Evolutionary conservation across 2,113 vertebrate genomes (phyloP), one percentile per base, ranked within the genome.

Genomic region (Hirundichthys speculiger): DNA sequence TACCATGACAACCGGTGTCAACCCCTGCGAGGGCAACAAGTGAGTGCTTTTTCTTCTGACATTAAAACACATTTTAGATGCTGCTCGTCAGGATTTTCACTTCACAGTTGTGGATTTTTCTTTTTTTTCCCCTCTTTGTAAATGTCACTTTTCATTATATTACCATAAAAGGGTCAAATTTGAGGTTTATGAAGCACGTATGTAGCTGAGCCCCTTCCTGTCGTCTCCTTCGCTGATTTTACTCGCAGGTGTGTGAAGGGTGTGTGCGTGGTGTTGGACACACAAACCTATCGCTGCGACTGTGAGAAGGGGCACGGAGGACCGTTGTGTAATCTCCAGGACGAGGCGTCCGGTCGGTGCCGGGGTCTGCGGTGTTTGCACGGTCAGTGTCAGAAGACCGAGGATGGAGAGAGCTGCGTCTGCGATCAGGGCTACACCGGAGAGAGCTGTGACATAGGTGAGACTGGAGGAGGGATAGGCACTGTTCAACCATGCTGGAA

Each of bases 11-110:
- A 68, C 93, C 0, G 84, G 21, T 0, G 72, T 83, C 0, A 87
- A 93, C 57, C 94, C 95, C 15, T 99, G 98, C 81, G 91, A 94
- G 46, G 93, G 89, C 46, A 96, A 93, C 93, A 99, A 98, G 98
- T 99, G 63, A 91, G 93, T 75, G 19, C 30, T 34, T 1, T 38
- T 56, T 48, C 2, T 49, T 18, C 11, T 54, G 53, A 12, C 25
- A 3, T 48, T 50, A 18, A 30, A 14, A 27, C 43, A 8, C 22
- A 13, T 19, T 56, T 39, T n/a, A 22, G 15, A 18, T 16, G 15
- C 21, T 20, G 22, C 2, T 22, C 11, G 30, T 6, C 11, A 12
- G 21, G 10, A 16, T 30, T 19, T 57, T 34, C 15, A 15, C 4
- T 0, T 13, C n/a, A 13, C 5, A 3, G n/a, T n/a, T n/a, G n/a